Evolutionary conservation across 2,888 invertebrate genomes (phyloP), one percentile per base, ranked within the genome.

Genomic region (Aleiodes testaceus): DNA sequence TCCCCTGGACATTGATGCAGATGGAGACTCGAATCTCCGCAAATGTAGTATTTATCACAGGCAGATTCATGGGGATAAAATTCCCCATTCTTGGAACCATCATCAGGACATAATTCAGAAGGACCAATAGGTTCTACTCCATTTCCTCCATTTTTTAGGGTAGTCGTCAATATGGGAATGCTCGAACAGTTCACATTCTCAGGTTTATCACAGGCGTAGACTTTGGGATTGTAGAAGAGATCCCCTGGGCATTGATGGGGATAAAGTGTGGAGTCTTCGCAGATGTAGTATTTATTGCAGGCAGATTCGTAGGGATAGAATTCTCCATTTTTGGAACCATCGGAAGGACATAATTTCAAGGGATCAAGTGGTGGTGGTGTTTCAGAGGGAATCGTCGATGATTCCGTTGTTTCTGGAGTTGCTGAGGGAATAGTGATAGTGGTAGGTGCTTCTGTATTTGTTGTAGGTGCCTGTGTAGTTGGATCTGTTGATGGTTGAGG

Each of bases 21-120:
- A 0, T 74, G 22, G 16, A 66, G 61, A 0, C n/a, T 12, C 3
- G 77, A 77, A 7, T 74, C 30, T 6, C 9, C 9, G 12, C 80
- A 82, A 4, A 20, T 18, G 73, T 80, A 82, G 55, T 74, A 82
- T 26, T 74, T 69, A 3, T n/a, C 18, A n/a, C 80, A 81, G 4
- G 64, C 50, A 30, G 72, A 78, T 16, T 79, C 77, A 66, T 79
- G 79, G 2, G 80, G 72, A 5, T 78, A 20, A 7, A 64, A 66
- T 16, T 16, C 36, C 12, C 67, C 66, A 45, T 72, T 66, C 3
- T 52, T 63, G 9, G 59, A 36, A 1, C 11, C 6, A 55, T 6
- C 26, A 5, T n/a, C 55, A 2, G 55, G 26, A 14, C 30, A 30
- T 30, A 20, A 26, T 26, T 22, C 9, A 1, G 26, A n/a, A 1